A percentile compares a stretch with the other conserved stretches of the same genome.
phyloP scores from a whole-genome alignment of 2,113 vertebrate species.

The Euleptes europaea region DNA sequence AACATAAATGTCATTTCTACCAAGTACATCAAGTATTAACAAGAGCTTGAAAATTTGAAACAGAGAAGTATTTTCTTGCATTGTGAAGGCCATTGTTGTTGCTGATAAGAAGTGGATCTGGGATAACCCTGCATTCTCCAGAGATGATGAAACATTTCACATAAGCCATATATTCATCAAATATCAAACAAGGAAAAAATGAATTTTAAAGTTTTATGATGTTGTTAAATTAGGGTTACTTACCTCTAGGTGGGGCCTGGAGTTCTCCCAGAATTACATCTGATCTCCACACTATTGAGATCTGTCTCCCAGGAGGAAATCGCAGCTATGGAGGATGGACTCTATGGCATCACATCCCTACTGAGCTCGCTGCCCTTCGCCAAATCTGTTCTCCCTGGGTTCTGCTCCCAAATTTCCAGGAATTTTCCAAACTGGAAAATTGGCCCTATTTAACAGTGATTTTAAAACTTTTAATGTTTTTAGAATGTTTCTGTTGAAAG shows the following conservation, averaged over 20 bases:
- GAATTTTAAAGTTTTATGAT: not conserved
- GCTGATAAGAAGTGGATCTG: not conserved
- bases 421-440: too few species aligned
- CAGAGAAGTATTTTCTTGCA: constrained; percentile 28
- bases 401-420: too few species aligned
- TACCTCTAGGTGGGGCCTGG: too few species aligned
- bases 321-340: too few species aligned
- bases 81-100: constrained; percentile 9
- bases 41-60: constrained; percentile 39
- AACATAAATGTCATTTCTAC: constrained; percentile 2
- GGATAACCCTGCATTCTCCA: constrained; percentile 2
- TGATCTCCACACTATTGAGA: too few species aligned
- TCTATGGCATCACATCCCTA: too few species aligned
- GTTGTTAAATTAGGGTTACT: not conserved
- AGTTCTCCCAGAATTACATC: too few species aligned
- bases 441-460: not conserved
- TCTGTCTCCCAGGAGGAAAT: too few species aligned
- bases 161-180: not conserved
- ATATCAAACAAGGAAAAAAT: constrained; percentile 19
- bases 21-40: constrained; percentile 11
- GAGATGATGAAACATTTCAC: not conserved
- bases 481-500: not conserved
- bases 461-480: not conserved
- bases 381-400: too few species aligned
- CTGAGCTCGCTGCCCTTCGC: too few species aligned